Evolutionary conservation across 2,797 vertebrate genomes (phyloP), one percentile per base, ranked within the genome.

Genomic region (Pelobates cultripes): DNA sequence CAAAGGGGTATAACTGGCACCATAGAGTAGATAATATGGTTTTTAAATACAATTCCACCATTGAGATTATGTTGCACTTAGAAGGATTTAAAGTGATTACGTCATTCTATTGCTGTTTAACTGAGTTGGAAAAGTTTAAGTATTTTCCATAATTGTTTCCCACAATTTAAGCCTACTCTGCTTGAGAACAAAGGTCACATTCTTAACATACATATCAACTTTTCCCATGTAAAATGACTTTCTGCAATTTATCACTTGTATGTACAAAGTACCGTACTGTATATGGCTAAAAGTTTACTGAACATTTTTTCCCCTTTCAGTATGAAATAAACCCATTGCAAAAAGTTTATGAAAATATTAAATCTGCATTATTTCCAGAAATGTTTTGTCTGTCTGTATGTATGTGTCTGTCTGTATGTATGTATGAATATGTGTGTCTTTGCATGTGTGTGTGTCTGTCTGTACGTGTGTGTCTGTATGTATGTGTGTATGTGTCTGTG

Each of bases 121-220:
- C 71, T 75, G 70, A 79, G 43, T 79, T 79, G 77, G 77, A 66
- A 71, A 74, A 44, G 14, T 3, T 28, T 3, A 73, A 57, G 47
- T 53, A 71, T 79, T 71, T 75, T 75, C 71, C 72, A 79, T 68
- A 70, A 79, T 43, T 71, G 55, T 75, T 51, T 75, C 67, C 57
- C 72, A 83, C 77, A 83, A 79, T 71, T 75, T 64, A 43, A 75
- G 43, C 47, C 2, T 79, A 69, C 17, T 74, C 75, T 42, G 53
- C 10, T 43, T 70, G 51, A 78, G 80, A 69, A 75, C 76, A 83
- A 83, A 75, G 76, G 76, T 78, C 71, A 70, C 42, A 63, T 79
- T 45, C 43, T 41, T 42, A 63, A 75, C 57, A 75, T 75, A 8
- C 72, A 73, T 57, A 60, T 73, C 41, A 51, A 7, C 5, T 75